A percentile compares a stretch with the other conserved stretches of the same genome.
Conservation (phyloP, 1,140 invertebrate genomes). For the Acyrthosiphon pisum region DNA sequence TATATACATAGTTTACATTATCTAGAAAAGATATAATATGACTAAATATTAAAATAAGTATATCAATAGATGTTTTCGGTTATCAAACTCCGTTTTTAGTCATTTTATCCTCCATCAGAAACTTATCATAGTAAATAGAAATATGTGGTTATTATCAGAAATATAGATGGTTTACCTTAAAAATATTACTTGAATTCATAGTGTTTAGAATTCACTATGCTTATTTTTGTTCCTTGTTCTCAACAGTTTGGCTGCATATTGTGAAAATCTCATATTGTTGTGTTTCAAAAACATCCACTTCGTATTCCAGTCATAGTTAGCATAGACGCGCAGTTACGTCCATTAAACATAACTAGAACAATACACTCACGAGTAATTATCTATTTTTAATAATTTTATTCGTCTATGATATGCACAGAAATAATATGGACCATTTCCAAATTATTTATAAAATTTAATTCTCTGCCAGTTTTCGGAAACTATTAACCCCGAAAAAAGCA, state of each 20-base stretch:
- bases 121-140: not conserved
- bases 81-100: not conserved
- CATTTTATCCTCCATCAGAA: not conserved
- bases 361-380: not conserved
- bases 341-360: not conserved
- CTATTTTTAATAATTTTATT: not conserved
- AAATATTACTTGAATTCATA: not conserved
- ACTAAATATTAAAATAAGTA: no score
- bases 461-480: not conserved
- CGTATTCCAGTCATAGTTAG: not conserved
- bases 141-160: not conserved
- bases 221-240: not conserved
- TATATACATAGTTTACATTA: no score
- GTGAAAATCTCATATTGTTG: not conserved
- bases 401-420: not conserved
- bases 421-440: not conserved
- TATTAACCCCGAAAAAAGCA: not conserved
- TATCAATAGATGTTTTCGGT: not conserved
- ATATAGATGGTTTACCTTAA: not conserved
- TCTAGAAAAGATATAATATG: no score
- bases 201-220: not conserved
- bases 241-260: not conserved
- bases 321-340: no score
- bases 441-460: conserved; percentile 1
- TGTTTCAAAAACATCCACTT: not conserved